Percentiles rank a stretch among this genome's conserved stretches.
These are phyloP conservation scores for Ischnura elegans DNA, from an alignment of 2,888 invertebrate species.

Conservation along the genomic window DNA sequence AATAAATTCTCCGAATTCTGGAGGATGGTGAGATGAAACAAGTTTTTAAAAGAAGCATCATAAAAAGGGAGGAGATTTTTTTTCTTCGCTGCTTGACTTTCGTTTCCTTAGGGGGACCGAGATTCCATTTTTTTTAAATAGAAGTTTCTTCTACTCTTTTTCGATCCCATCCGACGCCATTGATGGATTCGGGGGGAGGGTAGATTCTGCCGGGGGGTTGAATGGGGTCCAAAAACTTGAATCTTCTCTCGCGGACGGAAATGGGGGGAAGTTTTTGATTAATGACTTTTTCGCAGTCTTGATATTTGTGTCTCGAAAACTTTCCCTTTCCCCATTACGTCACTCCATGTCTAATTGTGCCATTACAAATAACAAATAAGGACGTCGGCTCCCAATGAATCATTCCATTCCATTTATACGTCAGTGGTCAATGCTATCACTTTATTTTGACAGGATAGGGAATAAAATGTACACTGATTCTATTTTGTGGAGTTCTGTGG, in stretches of 20 bases:
- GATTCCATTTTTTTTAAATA: not conserved
- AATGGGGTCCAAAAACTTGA: conserved; percentile 23
- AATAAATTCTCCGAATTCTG: not conserved
- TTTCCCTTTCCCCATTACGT: not conserved
- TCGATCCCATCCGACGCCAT: not conserved
- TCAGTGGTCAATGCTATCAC: too few species aligned
- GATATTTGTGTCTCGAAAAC: not conserved
- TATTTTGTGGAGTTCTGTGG: too few species aligned
- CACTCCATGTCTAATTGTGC: not conserved
- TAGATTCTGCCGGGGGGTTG: not conserved
- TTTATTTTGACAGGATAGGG: too few species aligned
- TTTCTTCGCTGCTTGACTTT: not conserved
- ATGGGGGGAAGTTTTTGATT: conserved; percentile 30
- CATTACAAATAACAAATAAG: not conserved
- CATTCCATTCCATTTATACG: too few species aligned
- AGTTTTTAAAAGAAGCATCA: conserved; percentile 30
- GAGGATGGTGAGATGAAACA: conserved; percentile 8
- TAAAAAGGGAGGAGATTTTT: conserved; percentile 4
- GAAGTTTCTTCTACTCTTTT: conserved; percentile 5
- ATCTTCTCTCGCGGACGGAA: conserved; percentile 8
- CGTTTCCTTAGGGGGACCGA: not conserved
- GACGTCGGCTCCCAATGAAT: not conserved
- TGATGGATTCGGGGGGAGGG: conserved; percentile 47
- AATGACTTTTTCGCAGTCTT: conserved; percentile 10
- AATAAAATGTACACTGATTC: too few species aligned